phyloP scores from a whole-genome alignment of 2,888 invertebrate species.

The Dynastes tityus region DNA sequence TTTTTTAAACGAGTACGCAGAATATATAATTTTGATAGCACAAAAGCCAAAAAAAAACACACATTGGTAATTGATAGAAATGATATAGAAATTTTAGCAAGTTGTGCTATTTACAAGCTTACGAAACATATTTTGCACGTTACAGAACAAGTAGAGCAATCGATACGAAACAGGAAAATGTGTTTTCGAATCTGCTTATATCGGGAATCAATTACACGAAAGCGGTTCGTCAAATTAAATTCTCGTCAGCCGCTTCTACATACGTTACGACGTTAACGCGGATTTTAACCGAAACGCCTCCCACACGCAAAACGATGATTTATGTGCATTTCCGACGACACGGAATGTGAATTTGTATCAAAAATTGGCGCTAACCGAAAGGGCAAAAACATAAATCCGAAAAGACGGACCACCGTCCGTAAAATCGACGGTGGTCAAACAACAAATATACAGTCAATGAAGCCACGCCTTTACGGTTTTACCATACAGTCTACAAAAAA shows the following conservation, averaged over 20 bases:
- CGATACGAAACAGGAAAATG: neutral
- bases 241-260: neutral
- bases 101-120: no score
- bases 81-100: no score
- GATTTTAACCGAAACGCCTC: neutral
- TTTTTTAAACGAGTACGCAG: no score
- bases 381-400: neutral
- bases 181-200: neutral
- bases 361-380: slow-evolving; percentile 18
- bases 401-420: neutral
- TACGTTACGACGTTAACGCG: neutral
- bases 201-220: neutral
- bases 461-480: neutral
- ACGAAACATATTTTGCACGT: neutral
- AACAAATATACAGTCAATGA: neutral
- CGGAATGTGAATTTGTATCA: neutral
- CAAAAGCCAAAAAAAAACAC: no score
- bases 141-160: neutral
- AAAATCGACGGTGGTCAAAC: neutral
- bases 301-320: neutral
- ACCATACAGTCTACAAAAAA: no score
- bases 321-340: slow-evolving; percentile 10
- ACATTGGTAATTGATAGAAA: no score
- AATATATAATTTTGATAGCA: no score
- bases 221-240: neutral